Conservation (phyloP, 2,113 vertebrate species). For the Vulpes vulpes region DNA sequence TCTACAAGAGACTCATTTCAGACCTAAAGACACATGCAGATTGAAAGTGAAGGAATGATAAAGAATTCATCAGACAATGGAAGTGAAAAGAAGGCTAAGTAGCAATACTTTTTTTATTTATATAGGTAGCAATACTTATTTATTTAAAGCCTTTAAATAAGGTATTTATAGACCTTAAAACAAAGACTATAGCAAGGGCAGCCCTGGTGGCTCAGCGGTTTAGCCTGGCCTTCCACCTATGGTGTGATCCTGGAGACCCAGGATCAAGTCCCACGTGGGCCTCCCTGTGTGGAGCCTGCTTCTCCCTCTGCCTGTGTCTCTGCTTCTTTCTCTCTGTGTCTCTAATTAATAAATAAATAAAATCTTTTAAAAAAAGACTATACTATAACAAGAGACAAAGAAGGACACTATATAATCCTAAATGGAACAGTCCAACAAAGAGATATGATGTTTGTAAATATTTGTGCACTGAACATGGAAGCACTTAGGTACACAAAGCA, state of each 20-base stretch:
- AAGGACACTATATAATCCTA: neutral
- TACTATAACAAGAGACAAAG: neutral
- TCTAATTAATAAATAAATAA: no score
- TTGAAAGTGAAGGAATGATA: neutral
- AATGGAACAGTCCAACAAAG: neutral
- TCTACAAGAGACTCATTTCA: neutral
- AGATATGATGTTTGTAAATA: neutral
- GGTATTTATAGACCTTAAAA: neutral
- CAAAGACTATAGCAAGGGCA: neutral
- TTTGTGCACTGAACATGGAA: neutral
- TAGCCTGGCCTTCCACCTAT: accelerated
- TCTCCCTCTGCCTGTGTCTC: no score
- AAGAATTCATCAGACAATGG: neutral
- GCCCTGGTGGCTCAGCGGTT: no score
- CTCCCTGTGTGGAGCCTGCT: no score
- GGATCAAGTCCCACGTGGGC: no score
- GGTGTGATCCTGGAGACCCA: no score
- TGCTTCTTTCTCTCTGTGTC: no score
- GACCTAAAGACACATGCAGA: neutral
- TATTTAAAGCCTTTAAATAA: neutral
- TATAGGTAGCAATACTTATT: neutral
- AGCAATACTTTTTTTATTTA: neutral
- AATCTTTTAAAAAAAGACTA: neutral
- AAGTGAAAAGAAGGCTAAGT: neutral
- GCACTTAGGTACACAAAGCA: neutral